Base-by-base conservation (phyloP, 2,797 vertebrate genomes). In the Antennarius maculatus region DNA sequence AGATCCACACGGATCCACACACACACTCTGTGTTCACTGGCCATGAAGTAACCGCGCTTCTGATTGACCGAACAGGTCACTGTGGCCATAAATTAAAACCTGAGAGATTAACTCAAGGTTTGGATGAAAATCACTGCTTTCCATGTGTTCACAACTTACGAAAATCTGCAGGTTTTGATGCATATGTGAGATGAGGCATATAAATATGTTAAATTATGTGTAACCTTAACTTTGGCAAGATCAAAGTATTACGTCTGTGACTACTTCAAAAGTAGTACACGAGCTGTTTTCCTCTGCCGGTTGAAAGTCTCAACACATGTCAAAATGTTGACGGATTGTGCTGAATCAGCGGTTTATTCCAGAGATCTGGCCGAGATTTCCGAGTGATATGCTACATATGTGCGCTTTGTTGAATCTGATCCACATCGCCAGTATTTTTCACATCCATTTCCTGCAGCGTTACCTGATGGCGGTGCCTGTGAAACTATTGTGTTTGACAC, bases 401-500 rank as follows among this genome's bases (percentile, higher is more conserved):
- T 28, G 23, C 28, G 55, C 23, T 83, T 69, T 76, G 69, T 79
- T n/a, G 17, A 93, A 90, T 74, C 86, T 92, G 81, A 74, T 74
- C 69, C 64, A 76, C 39, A 63, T 47, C 42, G 74, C 37, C 47
- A 84, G 59, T 54, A 80, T 83, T 74, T 80, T 50, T 84, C 57
- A 34, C 18, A 66, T 76, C 76, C 31, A 37, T 60, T 82, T 51
- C 68, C 65, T 67, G 37, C 52, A 79, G 80, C 64, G 65, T 81
- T 93, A 80, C 88, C 89, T 91, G 92, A 92, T 94, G 93, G 93
- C 74, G 86, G 92, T 92, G 92, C 93, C 91, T 87, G 85, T 85
- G 90, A 75, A 84, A 88, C 82, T 80, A 93, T 92, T 94, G 93
- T 93, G 90, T 94, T 94, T 95, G 93, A 94, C 94, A 94, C 91